phyloP scores from a whole-genome alignment of 2,888 invertebrate genomes.

The Beris morrisii region DNA sequence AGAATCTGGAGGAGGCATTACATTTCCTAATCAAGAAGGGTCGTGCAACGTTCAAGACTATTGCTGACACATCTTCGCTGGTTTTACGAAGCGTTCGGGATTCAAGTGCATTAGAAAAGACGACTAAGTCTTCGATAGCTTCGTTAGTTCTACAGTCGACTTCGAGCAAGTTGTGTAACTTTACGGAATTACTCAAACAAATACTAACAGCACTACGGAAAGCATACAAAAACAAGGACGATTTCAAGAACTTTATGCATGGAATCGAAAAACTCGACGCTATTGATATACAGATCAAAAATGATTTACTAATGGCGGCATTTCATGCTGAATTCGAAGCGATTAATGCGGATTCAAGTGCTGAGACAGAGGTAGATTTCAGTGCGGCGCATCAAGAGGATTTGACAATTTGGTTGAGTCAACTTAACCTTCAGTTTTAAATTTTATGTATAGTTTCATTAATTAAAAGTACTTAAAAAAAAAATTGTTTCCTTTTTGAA shows the following conservation, averaged over 20 bases:
- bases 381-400: neutral
- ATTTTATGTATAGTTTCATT: neutral
- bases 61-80: slow-evolving; percentile 8
- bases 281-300: slow-evolving; percentile 12
- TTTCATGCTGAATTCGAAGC: slow-evolving; percentile 11
- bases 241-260: neutral
- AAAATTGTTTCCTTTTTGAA: no score
- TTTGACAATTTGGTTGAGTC: slow-evolving; percentile 7
- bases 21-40: slow-evolving; percentile 1
- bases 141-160: slow-evolving; percentile 3
- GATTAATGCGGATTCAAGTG: neutral
- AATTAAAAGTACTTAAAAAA: no score
- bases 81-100: slow-evolving; percentile 1
- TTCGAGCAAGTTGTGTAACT: slow-evolving; percentile 7
- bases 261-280: slow-evolving; percentile 11
- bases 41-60: neutral
- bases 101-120: neutral
- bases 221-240: neutral
- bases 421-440: neutral
- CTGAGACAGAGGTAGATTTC: neutral
- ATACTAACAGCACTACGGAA: neutral
- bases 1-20: neutral
- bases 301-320: slow-evolving; percentile 9
- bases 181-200: slow-evolving; percentile 14
- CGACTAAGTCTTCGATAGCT: neutral